Evolutionary conservation across 1,140 invertebrate species (phyloP).

Genomic region (Euwallacea fornicatus): DNA sequence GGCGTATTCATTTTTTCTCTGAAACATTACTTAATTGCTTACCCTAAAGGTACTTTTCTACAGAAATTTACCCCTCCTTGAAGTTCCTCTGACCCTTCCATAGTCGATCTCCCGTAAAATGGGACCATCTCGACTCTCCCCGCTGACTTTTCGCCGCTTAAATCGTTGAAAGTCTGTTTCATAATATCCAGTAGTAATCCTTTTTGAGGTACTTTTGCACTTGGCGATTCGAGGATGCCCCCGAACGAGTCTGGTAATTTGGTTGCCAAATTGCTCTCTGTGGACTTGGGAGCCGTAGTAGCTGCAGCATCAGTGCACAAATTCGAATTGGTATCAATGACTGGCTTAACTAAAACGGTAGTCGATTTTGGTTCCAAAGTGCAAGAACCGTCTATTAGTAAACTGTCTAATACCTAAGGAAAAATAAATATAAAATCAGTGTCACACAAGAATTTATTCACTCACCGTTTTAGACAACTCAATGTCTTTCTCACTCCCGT

Average conservation of each 20-base stretch:
- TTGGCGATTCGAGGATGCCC: slow-evolving; percentile 42
- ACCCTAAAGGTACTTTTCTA: no score
- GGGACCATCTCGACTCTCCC: no score
- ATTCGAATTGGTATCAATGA: slow-evolving; percentile 50
- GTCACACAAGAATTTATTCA: slow-evolving; percentile 25
- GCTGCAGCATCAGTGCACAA: slow-evolving; percentile 26
- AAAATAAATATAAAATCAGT: background rate
- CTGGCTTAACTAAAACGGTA: slow-evolving; percentile 19
- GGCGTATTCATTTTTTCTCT: no score
- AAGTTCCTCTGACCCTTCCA: background rate
- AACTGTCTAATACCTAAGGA: slow-evolving; percentile 1
- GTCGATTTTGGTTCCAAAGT: slow-evolving; percentile 10
- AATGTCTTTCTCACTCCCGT: slow-evolving; percentile 54
- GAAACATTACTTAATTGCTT: no score
- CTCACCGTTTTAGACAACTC: slow-evolving; percentile 29
- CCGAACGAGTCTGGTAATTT: slow-evolving; percentile 42
- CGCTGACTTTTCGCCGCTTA: slow-evolving; percentile 31
- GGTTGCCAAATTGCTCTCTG: slow-evolving; percentile 42
- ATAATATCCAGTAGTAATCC: slow-evolving; percentile 54
- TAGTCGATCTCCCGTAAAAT: background rate
- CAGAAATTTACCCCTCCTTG: no score
- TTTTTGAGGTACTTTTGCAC: slow-evolving; percentile 53
- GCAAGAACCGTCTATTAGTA: slow-evolving; percentile 18
- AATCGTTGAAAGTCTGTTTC: slow-evolving; percentile 55
- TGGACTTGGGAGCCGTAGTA: slow-evolving; percentile 7